Conservation (phyloP, 2,888 invertebrate genomes). For the Caenorhabditis sulstoni region DNA sequence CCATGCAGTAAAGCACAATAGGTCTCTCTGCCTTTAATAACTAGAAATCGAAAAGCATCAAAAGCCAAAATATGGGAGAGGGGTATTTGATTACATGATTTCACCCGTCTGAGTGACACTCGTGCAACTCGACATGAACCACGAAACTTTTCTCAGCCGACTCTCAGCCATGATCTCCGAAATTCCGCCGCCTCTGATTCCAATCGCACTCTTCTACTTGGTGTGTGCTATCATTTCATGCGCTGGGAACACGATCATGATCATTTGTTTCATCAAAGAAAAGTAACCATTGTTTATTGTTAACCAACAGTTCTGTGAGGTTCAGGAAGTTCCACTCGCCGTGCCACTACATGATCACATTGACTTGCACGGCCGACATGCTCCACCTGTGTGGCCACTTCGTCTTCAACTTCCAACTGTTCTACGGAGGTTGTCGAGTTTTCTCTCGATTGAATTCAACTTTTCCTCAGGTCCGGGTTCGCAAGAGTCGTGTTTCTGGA, state of each 20-base stretch:
- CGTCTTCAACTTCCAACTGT: slow-evolving; percentile 43
- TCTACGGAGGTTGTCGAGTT: slow-evolving; percentile 28
- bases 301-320: too few relatives aligned
- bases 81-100: too few relatives aligned
- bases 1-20: too few relatives aligned
- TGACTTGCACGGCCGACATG: slow-evolving; percentile 33
- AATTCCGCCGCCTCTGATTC: slow-evolving; percentile 32
- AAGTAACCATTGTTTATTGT: slow-evolving; percentile 6
- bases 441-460: too few relatives aligned
- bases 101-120: background rate
- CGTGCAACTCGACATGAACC: background rate
- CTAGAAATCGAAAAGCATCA: background rate
- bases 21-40: too few relatives aligned
- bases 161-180: slow-evolving; percentile 11
- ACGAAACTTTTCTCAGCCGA: background rate
- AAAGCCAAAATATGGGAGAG: slow-evolving; percentile 2
- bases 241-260: slow-evolving; percentile 35
- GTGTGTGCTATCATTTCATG: slow-evolving; percentile 31
- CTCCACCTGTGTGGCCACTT: slow-evolving; percentile 41
- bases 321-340: slow-evolving; percentile 43
- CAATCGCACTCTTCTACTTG: slow-evolving; percentile 40
- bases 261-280: slow-evolving; percentile 37
- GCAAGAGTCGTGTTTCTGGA: slow-evolving; percentile 39
- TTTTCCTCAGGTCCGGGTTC: slow-evolving; percentile 12
- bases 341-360: slow-evolving; percentile 43